Conservation (phyloP, 30 jellyfish, hydroid and myxozoan species). For the Cassiopea xamachana region DNA sequence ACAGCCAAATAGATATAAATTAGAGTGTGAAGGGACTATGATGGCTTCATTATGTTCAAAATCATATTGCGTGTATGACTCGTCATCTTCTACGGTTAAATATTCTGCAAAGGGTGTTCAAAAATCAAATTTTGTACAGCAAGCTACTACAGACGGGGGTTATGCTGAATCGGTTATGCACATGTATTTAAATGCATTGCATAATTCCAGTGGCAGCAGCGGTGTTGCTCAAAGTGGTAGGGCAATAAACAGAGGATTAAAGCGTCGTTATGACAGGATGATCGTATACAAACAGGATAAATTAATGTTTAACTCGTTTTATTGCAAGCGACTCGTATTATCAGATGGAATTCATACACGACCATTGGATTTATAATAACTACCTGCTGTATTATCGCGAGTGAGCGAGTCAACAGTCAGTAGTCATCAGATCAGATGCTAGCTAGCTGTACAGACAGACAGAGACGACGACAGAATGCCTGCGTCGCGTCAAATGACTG, state of each 20-base stretch:
- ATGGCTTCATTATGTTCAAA: neutral
- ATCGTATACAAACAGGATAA: neutral
- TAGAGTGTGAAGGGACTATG: neutral
- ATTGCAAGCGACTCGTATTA: neutral
- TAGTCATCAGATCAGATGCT: too few species aligned
- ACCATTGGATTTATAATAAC: neutral
- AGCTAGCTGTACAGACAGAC: too few species aligned
- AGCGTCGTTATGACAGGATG: neutral
- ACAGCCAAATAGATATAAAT: constrained; percentile 7
- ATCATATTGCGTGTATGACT: neutral
- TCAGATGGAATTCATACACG: neutral
- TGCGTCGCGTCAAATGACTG: too few species aligned
- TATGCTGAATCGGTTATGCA: neutral
- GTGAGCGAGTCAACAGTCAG: too few species aligned
- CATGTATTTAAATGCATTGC: neutral
- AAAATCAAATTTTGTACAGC: neutral
- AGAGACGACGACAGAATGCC: too few species aligned
- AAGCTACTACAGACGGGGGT: neutral
- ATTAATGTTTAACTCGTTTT: neutral
- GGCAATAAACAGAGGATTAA: neutral
- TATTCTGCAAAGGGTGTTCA: neutral
- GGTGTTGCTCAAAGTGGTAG: neutral
- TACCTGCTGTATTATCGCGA: neutral
- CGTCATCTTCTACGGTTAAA: neutral
- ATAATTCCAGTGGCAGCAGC: too few species aligned